A percentile compares a stretch with the other conserved stretches of the same genome.
Conservation (phyloP, 1,140 invertebrate genomes). For the Calephelis nemesis region DNA sequence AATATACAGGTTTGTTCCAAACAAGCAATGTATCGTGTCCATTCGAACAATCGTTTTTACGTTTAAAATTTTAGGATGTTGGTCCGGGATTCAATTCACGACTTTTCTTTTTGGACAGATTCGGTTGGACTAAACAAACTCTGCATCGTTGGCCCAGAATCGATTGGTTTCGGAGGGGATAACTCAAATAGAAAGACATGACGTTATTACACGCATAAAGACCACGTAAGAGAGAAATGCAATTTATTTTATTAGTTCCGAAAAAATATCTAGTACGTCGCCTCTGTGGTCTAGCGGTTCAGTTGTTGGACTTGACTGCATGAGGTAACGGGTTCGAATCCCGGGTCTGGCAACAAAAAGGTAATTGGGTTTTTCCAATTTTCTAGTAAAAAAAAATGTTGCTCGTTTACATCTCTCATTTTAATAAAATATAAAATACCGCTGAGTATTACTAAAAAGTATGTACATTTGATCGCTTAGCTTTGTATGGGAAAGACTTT, state of each 20-base stretch:
- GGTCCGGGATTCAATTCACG: slow-evolving; percentile 62
- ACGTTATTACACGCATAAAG: slow-evolving; percentile 36
- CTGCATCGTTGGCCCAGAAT: slow-evolving; percentile 55
- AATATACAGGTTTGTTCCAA: background rate
- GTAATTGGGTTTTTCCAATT: no score
- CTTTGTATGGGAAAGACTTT: no score
- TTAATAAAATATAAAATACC: no score
- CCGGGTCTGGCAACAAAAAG: no score
- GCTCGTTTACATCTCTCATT: no score
- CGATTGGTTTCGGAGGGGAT: slow-evolving; percentile 59
- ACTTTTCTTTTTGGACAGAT: slow-evolving; percentile 68
- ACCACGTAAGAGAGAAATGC: slow-evolving; percentile 35
- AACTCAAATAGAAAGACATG: slow-evolving; percentile 48
- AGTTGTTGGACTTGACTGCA: no score
- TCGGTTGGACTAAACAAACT: slow-evolving; percentile 72
- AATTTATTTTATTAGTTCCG: background rate
- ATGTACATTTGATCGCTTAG: no score
- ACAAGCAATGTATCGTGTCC: slow-evolving; percentile 34
- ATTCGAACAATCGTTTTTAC: background rate
- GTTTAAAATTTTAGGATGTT: slow-evolving; percentile 11
- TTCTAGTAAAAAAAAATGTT: no score
- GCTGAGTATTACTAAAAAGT: no score
- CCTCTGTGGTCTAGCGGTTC: no score
- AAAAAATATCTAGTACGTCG: no score
- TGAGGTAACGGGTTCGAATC: no score